Evolutionary conservation across 2,113 vertebrate species (phyloP), one percentile per base, ranked within the genome.

Genomic region (Callipepla squamata): DNA sequence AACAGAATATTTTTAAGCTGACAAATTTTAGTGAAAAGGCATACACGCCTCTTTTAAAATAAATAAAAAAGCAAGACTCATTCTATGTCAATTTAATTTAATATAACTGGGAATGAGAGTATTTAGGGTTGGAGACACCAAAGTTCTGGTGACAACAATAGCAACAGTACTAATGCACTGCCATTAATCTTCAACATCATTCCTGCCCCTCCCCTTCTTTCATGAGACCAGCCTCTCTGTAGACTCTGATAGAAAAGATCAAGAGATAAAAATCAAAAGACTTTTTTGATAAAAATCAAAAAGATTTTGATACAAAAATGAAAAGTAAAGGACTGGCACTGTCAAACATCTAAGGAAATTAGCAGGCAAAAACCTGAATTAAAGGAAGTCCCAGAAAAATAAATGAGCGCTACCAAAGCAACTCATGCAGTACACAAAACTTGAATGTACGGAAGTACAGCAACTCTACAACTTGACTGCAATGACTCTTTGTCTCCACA

Each of bases 401-500:
- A 74, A 61, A 79, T 5, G 67, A 92, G 25, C 17, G 48, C 19
- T 53, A 80, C 90, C 61, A 68, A 90, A 94, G 75, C 34, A 87
- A 91, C 48, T 69, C 90, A 3, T n/a, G 57, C 38, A 78, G 93
- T 74, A 92, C 0, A 1, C 8, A 21, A 61, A 83, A 40, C 34
- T 44, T 9, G 15, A 85, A 93, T 19, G 50, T 16, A 83, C 76
- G n/a, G 61, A 74, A 51, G 57, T 38, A 84, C 30, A 87, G 58
- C 58, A 48, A 63, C 42, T 58, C 32, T 70, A 50, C 62, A 23
- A 89, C 74, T 61, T 22, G 34, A 90, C 13, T 32, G 83, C 82
- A 85, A 80, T 45, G 72, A 93, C 65, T 90, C 73, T 92, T 87
- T 93, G 86, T 91, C 82, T 93, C 75, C 90, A 97, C 94, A 97